Base-by-base conservation (phyloP, 2,797 vertebrate species). In the Mus minutoides region DNA sequence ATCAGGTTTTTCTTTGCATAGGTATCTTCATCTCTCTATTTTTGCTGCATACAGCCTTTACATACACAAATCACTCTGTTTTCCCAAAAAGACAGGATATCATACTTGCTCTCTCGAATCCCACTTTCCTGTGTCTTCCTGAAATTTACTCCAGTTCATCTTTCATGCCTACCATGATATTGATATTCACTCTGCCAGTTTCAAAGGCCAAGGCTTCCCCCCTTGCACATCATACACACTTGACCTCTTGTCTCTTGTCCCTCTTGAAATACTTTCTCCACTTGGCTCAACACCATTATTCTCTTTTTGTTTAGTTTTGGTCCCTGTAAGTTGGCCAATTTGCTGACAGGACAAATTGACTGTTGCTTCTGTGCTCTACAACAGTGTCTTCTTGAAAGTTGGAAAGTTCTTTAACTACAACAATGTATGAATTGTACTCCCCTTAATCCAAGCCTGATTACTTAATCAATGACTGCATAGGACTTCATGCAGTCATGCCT, bases 31-130 rank as follows among this genome's bases (percentile, higher is more conserved):
- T 3, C 40, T 90, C 37, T n/a, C 9, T 43, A 22, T 97, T 91
- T 94, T 37, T 78, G 73, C 52, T 91, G 56, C 49, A 52, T 83
- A 10, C 80, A 60, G 73, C 40, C 14, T 91, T 93, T 43, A 89
- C 43, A 49, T 73, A 3, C 43, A 89, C 9, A n/a, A 88, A 73
- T 73, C 75, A 79, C 6, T 85, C 29, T 19, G 49, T 80, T 88
- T 60, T 77, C n/a, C 67, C 88, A 43, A 24, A 91, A 90, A 54
- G 73, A 54, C 16, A 82, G 17, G 21, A 26, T 58, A 26, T 58
- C 54, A 19, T 54, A 31, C 60, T 92, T 34, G 2, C 4, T 75
- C 34, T 90, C 37, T 58, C 10, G 67, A 77, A 95, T 43, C 31
- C 34, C 31, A 67, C 2, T 90, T 34, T 29, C 49, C 67, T 8